Percentiles rank a stretch among this genome's conserved stretches.
Conservation (phyloP, 2,113 vertebrate genomes). For the Crypturellus undulatus region DNA sequence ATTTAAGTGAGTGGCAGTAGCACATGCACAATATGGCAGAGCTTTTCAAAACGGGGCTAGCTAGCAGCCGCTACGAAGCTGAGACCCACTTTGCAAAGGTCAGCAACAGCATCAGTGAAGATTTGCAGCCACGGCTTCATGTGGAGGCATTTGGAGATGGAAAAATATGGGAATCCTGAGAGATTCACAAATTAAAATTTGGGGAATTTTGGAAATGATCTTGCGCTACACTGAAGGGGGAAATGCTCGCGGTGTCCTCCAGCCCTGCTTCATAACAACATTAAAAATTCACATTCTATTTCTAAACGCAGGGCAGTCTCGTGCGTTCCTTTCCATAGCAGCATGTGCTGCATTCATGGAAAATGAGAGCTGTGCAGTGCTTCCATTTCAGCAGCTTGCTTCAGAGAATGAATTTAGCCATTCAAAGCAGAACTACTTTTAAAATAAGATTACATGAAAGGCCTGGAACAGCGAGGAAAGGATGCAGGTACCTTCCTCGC, state of each 20-base stretch:
- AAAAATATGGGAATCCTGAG: background rate
- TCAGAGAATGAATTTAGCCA: slow-evolving; percentile 33
- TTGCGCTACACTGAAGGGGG: background rate
- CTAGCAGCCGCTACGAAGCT: background rate
- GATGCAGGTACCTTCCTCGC: background rate
- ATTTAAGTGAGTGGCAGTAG: background rate
- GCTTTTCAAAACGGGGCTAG: background rate
- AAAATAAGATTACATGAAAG: slow-evolving; percentile 15
- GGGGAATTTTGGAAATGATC: slow-evolving; percentile 7
- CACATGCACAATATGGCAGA: background rate
- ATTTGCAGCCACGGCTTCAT: background rate
- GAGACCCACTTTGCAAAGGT: background rate
- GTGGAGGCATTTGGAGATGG: background rate
- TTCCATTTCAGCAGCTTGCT: slow-evolving; percentile 41
- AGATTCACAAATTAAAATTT: background rate
- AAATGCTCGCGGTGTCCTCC: slow-evolving; percentile 14
- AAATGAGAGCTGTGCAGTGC: slow-evolving; percentile 62
- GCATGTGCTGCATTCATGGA: slow-evolving; percentile 62
- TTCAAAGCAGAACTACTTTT: slow-evolving; percentile 37
- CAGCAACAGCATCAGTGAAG: background rate
- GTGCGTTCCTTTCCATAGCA: slow-evolving; percentile 63
- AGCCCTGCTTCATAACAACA: background rate
- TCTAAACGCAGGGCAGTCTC: slow-evolving; percentile 49
- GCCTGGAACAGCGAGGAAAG: background rate
- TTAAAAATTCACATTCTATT: slow-evolving; percentile 55